phyloP scores from a whole-genome alignment of 2,888 invertebrate genomes.

The Ichneumoninae sp. region DNA sequence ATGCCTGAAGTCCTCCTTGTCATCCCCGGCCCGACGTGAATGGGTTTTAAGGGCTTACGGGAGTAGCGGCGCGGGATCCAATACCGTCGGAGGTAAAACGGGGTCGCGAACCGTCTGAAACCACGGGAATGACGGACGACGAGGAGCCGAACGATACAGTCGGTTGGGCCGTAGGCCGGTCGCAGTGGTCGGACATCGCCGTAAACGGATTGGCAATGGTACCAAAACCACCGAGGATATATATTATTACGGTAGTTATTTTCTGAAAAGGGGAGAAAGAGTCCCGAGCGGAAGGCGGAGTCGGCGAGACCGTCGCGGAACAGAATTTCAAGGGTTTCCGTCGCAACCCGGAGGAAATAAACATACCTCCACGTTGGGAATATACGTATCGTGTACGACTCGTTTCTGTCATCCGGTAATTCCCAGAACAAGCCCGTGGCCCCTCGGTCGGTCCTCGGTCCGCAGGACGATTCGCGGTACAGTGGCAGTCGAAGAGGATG shows the following conservation, averaged over 20 bases:
- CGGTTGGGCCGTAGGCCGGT: background rate
- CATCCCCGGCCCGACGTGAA: conserved; percentile 39
- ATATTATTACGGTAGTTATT: conserved; percentile 2
- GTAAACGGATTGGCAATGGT: conserved; percentile 6
- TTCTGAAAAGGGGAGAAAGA: background rate
- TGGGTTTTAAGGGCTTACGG: conserved; percentile 46
- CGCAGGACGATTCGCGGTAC: conserved; percentile 37
- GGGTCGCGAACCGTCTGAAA: conserved; percentile 15
- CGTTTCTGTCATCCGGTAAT: conserved; percentile 41
- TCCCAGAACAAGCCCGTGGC: conserved; percentile 24
- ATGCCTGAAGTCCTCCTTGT: conserved; percentile 49
- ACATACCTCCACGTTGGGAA: background rate
- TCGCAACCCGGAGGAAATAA: background rate
- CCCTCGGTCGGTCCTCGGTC: background rate
- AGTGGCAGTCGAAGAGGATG: conserved; percentile 30
- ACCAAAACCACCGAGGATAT: background rate
- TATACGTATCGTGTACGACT: conserved; percentile 4
- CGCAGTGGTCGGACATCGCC: conserved; percentile 3
- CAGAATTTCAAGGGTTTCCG: conserved; percentile 33
- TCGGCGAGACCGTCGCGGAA: background rate
- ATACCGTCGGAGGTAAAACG: conserved; percentile 38
- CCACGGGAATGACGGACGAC: conserved; percentile 17
- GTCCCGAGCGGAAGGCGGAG: background rate
- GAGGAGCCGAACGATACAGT: background rate
- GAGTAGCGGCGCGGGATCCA: conserved; percentile 10